These are phyloP conservation scores for Clitarchus hookeri DNA, from an alignment of 2,888 invertebrate genomes.

Conservation along the genomic window DNA sequence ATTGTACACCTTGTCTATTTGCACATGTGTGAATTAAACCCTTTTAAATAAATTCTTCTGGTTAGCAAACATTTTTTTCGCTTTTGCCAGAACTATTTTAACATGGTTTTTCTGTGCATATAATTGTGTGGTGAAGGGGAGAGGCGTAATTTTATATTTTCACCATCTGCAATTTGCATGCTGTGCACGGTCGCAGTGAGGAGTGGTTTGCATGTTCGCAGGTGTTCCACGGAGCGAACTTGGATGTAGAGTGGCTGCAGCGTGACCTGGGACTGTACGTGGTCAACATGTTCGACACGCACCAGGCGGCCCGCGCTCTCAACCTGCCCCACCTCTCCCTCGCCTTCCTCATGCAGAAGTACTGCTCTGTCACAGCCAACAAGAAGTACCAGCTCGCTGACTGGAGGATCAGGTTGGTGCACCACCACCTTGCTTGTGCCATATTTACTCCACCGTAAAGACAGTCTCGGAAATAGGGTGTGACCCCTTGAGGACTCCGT, in stretches of 20 bases:
- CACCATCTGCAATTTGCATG: too few relatives aligned
- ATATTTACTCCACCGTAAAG: background rate
- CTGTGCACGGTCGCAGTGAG: too few relatives aligned
- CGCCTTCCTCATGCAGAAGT: constrained; percentile 75
- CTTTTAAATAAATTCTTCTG: too few relatives aligned
- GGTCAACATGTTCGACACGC: constrained; percentile 97
- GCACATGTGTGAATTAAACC: too few relatives aligned
- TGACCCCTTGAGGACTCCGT: too few relatives aligned
- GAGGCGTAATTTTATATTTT: too few relatives aligned
- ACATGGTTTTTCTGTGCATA: too few relatives aligned
- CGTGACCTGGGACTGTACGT: constrained; percentile 93
- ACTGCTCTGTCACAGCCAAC: constrained; percentile 78
- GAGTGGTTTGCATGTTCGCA: constrained; percentile 49
- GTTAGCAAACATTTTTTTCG: too few relatives aligned
- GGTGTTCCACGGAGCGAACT: constrained; percentile 91
- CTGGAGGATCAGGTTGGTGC: constrained; percentile 78
- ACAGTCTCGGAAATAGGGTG: background rate
- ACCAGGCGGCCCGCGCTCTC: constrained; percentile 80
- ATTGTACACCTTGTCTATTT: too few relatives aligned
- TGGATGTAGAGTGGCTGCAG: constrained; percentile 92
- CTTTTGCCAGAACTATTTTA: too few relatives aligned
- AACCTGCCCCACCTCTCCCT: constrained; percentile 72
- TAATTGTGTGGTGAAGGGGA: too few relatives aligned
- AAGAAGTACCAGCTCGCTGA: constrained; percentile 94
- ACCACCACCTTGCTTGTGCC: background rate